Evolutionary conservation across 64 coral and sea anemone genomes (phyloP), one percentile per base, ranked within the genome.

Genomic region (Dendronephthya gigantea): DNA sequence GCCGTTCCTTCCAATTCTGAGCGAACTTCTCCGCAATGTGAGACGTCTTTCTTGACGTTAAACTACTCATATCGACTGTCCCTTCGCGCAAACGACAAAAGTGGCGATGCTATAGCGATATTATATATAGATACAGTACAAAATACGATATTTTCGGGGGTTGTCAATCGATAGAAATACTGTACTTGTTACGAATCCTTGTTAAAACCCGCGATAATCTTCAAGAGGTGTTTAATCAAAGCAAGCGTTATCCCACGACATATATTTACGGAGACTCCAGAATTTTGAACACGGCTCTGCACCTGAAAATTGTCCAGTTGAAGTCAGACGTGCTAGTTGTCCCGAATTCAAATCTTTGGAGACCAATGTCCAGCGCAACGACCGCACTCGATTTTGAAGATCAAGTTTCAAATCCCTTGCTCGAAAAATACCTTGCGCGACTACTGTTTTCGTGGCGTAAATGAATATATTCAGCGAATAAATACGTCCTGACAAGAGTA

Each of bases 1-100:
- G 93, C 39, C 93, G 89, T 7, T 91, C 91, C 35, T 97, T 91
- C 95, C 95, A 98, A 35, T 98, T 98, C 45, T 87, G 89, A 52
- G 95, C 95, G 88, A 98, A 98, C 59, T 91, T 98, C 56, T 98
- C 95, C 4, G 95, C 95, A 39, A 79, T 36, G 6, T 79, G 30
- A 15, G 72, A 79, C 10, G 72, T 79, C 72, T 36, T 79, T 15
- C 30, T 19, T 2, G 31, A 8, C 58, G 19, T 66, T 79, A 39
- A 0, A 4, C 15, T 79, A 2, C 72, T 34, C 30, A 79, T 79
- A 9, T 34, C 36, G 15, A 1, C 19, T 17, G 72, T 79, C 28
- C 14, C 58, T 66, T 66, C 6, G 22, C 29, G 58, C 58, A 4
- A 22, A 30, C 58, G 19, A 30, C 22, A 66, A 2, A 17, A 15